Evolutionary conservation across 2,888 invertebrate genomes (phyloP), one percentile per base, ranked within the genome.

Genomic region (Subacronicta megacephala): DNA sequence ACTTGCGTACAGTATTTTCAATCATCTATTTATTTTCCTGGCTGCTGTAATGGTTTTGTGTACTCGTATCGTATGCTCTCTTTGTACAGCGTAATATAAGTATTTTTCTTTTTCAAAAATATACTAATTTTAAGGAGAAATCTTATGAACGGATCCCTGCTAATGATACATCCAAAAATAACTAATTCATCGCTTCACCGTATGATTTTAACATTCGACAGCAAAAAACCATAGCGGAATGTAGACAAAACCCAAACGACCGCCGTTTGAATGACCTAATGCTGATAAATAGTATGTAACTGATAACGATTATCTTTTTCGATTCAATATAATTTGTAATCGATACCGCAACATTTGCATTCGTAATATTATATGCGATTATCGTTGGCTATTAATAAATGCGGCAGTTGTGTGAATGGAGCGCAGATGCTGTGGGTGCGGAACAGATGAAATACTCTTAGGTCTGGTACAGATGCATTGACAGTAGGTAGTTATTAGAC

Each of bases 241-340:
- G n/a, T n/a, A n/a, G n/a, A 10, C 18, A 9, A 60, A 55, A 56
- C 29, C 35, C 49, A 60, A 57, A 64, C 57, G 47, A 54, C 44
- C 33, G 40, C 41, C 57, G 46, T 47, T 31, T 49, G 43, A 54
- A 26, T 53, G 63, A 64, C 56, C 42, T 59, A 53, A 71, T 59
- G 52, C 44, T 62, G 66, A 63, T 70, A 61, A 58, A 53, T 37
- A 56, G 29, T 20, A 46, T 40, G 29, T 23, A 62, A 53, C 49
- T 53, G 72, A 75, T 69, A 74, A 46, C 47, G 64, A 65, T 72
- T 69, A 72, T 69, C 64, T 57, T 60, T 55, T 36, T 59, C 64
- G 55, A 62, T 65, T 56, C 38, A 42, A 61, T 54, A 47, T 16
- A 60, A 54, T 51, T 58, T 60, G 63, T 69, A 63, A 74, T 72